These are phyloP conservation scores for Meleagris gallopavo DNA, from an alignment of 2,113 vertebrate genomes.

Conservation along the genomic window DNA sequence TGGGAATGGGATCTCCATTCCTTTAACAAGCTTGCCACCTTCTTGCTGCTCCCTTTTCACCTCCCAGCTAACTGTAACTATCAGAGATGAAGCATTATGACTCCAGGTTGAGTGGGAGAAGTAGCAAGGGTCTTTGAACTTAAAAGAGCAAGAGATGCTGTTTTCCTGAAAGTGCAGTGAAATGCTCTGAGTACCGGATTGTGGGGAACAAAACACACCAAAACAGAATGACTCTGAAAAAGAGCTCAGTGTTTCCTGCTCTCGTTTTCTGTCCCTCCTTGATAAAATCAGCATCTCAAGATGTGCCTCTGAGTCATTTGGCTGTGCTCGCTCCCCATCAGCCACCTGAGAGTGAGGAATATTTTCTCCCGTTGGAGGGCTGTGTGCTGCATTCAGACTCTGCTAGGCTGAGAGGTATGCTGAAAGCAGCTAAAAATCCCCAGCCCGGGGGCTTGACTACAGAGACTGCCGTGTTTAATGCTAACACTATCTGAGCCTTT, in stretches of 20 bases:
- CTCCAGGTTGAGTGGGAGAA: not conserved
- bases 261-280: not conserved
- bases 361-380: not conserved
- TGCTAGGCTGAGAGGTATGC: constrained; percentile 39
- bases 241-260: not conserved
- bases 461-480: not conserved
- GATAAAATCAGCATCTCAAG: not conserved
- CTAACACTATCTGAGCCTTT: not conserved
- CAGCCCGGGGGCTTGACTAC: not conserved
- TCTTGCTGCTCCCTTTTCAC: not conserved
- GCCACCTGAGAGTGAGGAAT: constrained; percentile 14
- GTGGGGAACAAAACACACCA: not conserved
- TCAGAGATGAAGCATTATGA: not conserved
- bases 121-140: not conserved
- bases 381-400: not conserved
- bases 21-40: not conserved
- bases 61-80: not conserved
- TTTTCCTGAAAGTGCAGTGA: not conserved
- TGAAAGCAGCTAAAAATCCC: not conserved
- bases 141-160: not conserved
- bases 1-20: not conserved
- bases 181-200: not conserved
- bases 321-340: not conserved
- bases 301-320: not conserved
- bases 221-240: not conserved